These are phyloP conservation scores for Temnothorax longispinosus DNA, from an alignment of 1,140 invertebrate species.

Conservation along the genomic window DNA sequence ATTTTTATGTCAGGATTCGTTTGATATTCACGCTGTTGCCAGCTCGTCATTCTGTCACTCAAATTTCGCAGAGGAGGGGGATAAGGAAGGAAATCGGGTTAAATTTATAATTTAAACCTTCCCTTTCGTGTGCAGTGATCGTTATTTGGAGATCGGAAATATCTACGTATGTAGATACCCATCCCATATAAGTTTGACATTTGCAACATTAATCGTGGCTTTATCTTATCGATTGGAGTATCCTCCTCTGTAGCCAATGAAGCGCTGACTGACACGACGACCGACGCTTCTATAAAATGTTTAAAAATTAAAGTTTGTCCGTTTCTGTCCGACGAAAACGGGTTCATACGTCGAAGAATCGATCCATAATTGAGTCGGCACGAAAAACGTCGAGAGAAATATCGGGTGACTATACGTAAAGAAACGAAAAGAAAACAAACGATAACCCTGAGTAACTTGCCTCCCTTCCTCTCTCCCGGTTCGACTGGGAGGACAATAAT, in stretches of 20 bases:
- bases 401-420: constrained; percentile 2
- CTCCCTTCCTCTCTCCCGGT: not conserved
- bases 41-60: not conserved
- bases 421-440: constrained; percentile 5
- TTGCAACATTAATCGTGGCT: not conserved
- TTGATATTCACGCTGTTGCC: constrained; percentile 18
- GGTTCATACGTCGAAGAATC: not conserved
- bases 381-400: not conserved
- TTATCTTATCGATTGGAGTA: not conserved
- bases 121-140: not conserved
- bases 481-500: constrained; percentile 34
- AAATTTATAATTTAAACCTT: constrained; percentile 7
- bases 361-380: not conserved
- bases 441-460: constrained; percentile 8
- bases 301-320: not conserved
- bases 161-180: not conserved
- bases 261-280: not conserved
- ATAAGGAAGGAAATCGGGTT: constrained; percentile 19
- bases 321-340: not conserved
- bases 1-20: constrained; percentile 34
- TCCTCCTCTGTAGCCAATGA: not conserved
- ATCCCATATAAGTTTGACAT: not conserved
- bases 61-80: not conserved
- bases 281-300: not conserved
- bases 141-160: constrained; percentile 27